Percentiles rank a stretch among this genome's conserved stretches.
These are phyloP conservation scores for Lipophrys pholis DNA, from an alignment of 2,113 vertebrate species.

Conservation along the genomic window DNA sequence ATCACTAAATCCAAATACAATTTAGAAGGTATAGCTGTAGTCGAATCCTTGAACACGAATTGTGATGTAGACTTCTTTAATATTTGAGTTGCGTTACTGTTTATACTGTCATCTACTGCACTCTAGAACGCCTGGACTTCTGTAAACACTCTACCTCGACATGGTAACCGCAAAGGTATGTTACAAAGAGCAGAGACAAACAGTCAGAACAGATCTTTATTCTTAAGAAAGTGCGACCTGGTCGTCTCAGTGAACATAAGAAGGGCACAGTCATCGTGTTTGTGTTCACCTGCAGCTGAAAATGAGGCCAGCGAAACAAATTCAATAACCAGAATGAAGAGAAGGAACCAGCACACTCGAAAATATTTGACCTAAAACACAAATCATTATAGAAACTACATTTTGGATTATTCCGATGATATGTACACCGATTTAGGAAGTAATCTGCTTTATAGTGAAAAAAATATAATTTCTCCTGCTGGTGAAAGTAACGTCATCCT, in stretches of 20 bases:
- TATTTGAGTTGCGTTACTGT: too few species aligned
- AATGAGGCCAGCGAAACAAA: constrained; percentile 30
- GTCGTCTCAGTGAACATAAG: constrained; percentile 54
- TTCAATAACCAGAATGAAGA: constrained; percentile 34
- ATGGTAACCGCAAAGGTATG: neutral
- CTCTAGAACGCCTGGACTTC: too few species aligned
- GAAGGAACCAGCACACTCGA: neutral
- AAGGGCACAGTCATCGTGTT: constrained; percentile 37
- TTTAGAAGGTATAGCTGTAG: too few species aligned
- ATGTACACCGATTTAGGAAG: constrained; percentile 17
- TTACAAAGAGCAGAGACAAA: constrained; percentile 45
- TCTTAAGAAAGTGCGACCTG: constrained; percentile 51
- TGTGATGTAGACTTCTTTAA: too few species aligned
- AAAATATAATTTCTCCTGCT: constrained; percentile 5
- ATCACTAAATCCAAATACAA: too few species aligned
- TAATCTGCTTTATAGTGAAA: neutral
- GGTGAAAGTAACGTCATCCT: constrained; percentile 4
- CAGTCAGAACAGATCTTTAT: constrained; percentile 55
- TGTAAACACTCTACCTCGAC: too few species aligned
- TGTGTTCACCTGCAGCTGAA: constrained; percentile 28
- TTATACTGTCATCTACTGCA: too few species aligned
- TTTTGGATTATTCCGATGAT: constrained; percentile 2
- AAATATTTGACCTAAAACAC: constrained; percentile 4
- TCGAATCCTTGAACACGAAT: too few species aligned
- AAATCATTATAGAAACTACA: constrained; percentile 24